phyloP scores from a whole-genome alignment of 2,888 invertebrate species.

The Cephus sareptanus region DNA sequence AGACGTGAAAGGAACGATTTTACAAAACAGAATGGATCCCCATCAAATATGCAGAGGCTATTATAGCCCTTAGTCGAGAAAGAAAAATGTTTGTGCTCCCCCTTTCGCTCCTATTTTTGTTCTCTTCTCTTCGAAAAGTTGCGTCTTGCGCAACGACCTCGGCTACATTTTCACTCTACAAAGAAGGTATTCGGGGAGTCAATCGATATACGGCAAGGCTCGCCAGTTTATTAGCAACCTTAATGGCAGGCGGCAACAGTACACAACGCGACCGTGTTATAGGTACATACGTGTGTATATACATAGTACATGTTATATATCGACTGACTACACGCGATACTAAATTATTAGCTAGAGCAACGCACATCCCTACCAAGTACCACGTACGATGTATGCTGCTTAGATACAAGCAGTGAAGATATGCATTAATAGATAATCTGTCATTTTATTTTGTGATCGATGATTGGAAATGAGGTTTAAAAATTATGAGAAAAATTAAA shows the following conservation, averaged over 20 bases:
- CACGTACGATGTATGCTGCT: too few species aligned
- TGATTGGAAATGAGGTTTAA: too few species aligned
- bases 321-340: too few species aligned
- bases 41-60: constrained; percentile 53
- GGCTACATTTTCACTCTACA: background rate
- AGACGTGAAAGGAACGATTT: constrained; percentile 23
- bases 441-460: too few species aligned
- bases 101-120: constrained; percentile 13
- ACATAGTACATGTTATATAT: too few species aligned
- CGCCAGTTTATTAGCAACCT: background rate
- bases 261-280: background rate
- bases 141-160: background rate
- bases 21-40: constrained; percentile 41
- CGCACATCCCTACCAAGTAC: too few species aligned
- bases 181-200: background rate
- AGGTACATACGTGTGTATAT: background rate
- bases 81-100: constrained; percentile 44
- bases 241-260: background rate
- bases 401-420: too few species aligned
- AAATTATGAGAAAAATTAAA: too few species aligned
- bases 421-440: too few species aligned
- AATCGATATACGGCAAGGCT: background rate
- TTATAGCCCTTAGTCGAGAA: constrained; percentile 36
- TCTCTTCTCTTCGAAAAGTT: background rate
- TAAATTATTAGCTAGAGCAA: too few species aligned